Evolutionary conservation across 1,140 invertebrate species (phyloP).

Genomic region (Diorhabda sublineata): DNA sequence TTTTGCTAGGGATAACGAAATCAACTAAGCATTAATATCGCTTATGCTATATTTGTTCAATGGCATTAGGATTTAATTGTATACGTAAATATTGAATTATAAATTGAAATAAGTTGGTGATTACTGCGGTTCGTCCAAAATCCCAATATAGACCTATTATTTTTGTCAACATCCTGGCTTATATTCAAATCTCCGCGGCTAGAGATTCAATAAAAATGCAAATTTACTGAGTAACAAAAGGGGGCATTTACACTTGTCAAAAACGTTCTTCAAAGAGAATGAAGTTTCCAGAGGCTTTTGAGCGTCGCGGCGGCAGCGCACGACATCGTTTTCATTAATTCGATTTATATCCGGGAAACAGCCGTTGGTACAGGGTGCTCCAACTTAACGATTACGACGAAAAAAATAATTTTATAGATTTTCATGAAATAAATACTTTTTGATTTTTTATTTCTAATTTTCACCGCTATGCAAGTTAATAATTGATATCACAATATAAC

Average conservation of each 20-base stretch:
- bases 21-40: background rate
- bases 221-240: conserved; percentile 44
- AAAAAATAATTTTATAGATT: no score
- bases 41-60: background rate
- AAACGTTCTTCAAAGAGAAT: conserved; percentile 34
- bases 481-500: no score
- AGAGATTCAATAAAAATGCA: conserved; percentile 47
- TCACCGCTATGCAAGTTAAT: no score
- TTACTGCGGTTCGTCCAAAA: conserved; percentile 17
- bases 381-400: no score
- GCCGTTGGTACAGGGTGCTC: conserved; percentile 38
- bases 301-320: conserved; percentile 26
- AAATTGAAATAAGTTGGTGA: conserved; percentile 24
- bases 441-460: no score
- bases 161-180: conserved; percentile 44
- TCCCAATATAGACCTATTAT: conserved; percentile 42
- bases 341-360: conserved; percentile 42
- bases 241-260: conserved; percentile 45
- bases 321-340: conserved; percentile 46
- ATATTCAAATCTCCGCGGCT: conserved; percentile 44
- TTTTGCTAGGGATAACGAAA: background rate
- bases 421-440: no score
- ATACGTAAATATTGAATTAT: conserved; percentile 25
- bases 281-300: background rate
- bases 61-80: conserved; percentile 25